A percentile compares a stretch with the other conserved stretches of the same genome.
Conservation (phyloP, 2,113 vertebrate species). For the Malurus alboscapulatus region DNA sequence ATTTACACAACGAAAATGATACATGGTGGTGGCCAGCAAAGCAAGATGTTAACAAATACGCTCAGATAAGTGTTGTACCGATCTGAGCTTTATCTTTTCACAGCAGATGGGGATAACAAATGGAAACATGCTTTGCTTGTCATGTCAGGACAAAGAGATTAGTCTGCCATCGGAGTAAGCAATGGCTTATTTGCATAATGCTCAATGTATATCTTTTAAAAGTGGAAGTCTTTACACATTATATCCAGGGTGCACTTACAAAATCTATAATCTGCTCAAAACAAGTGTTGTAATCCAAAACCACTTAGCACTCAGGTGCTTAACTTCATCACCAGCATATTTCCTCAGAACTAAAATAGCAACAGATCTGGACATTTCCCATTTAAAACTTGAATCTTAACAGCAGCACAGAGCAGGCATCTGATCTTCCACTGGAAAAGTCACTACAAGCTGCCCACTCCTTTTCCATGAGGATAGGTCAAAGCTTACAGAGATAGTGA, state of each 20-base stretch:
- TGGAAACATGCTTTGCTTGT: not conserved
- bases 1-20: constrained; percentile 18
- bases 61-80: not conserved
- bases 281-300: not conserved
- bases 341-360: not conserved
- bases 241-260: not conserved
- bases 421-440: not conserved
- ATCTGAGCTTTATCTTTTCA: constrained; percentile 31
- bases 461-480: not conserved
- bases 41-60: not conserved
- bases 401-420: not conserved
- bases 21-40: not conserved
- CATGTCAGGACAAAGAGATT: constrained; percentile 42
- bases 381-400: not conserved
- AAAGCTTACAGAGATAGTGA: not conserved
- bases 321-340: not conserved
- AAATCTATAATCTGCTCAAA: constrained; percentile 3
- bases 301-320: not conserved
- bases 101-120: constrained; percentile 45
- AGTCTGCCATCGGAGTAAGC: constrained; percentile 1
- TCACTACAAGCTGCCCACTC: not conserved
- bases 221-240: not conserved
- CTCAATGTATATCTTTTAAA: not conserved
- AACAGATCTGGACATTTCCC: not conserved
- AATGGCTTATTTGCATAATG: constrained; percentile 9